Evolutionary conservation across 2,888 invertebrate species (phyloP).

Genomic region (Noctua pronuba): DNA sequence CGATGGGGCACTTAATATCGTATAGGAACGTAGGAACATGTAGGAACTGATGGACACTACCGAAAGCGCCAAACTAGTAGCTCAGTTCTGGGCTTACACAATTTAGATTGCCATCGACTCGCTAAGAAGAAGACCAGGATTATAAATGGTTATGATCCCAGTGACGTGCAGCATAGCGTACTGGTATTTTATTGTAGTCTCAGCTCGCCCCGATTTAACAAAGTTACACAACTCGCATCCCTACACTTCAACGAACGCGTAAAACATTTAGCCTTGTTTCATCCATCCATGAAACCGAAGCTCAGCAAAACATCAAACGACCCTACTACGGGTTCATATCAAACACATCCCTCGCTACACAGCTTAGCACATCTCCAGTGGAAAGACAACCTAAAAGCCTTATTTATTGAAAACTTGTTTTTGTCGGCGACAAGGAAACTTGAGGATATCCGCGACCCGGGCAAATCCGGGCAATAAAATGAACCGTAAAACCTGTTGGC

Average conservation of each 20-base stretch:
- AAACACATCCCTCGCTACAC: conserved; percentile 7
- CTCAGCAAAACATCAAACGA: background rate
- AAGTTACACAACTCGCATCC: background rate
- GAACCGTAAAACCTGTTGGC: conserved; percentile 83
- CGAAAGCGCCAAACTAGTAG: too few species aligned
- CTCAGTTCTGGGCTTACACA: too few species aligned
- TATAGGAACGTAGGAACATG: too few species aligned
- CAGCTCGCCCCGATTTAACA: background rate
- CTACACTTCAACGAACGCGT: background rate
- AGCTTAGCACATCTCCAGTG: conserved; percentile 12
- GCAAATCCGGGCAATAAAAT: conserved; percentile 79
- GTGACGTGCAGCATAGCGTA: background rate
- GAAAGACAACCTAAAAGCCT: conserved; percentile 54
- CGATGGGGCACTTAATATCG: too few species aligned
- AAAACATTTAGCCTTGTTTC: too few species aligned
- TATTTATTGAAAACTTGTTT: conserved; percentile 83
- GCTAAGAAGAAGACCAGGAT: too few species aligned
- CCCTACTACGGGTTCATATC: background rate
- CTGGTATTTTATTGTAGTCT: background rate
- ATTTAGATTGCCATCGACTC: too few species aligned
- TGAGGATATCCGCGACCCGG: conserved; percentile 68
- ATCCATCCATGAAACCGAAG: background rate
- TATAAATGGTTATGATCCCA: background rate
- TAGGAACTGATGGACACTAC: too few species aligned
- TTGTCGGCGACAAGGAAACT: conserved; percentile 73